Evolutionary conservation across 2,797 vertebrate species (phyloP), one percentile per base, ranked within the genome.

Genomic region (Enteromius radiatus): DNA sequence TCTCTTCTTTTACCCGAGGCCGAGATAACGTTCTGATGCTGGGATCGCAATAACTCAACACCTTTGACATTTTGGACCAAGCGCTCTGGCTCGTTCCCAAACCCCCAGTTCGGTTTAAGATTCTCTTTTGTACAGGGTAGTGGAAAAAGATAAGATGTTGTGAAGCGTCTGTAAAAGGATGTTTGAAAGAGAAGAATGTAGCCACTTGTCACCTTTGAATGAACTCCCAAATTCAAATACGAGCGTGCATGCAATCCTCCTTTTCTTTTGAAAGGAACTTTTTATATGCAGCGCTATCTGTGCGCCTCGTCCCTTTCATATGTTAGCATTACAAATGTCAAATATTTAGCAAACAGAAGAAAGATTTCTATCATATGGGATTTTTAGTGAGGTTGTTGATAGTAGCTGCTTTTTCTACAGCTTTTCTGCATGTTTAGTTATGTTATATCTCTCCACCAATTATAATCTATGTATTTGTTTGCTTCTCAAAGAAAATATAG

Each of bases 171-270:
- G 54, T 77, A 71, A 84, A 83, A 63, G 33, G 36, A 45, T 45
- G 77, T 59, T 41, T 75, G 84, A 74, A 80, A 64, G 63, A 64
- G 56, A 80, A 61, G 76, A 73, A 83, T 80, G 70, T 65, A 85
- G 86, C 83, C 69, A 80, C 80, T 90, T 77, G 80, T 90, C 84
- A 87, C 83, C 86, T 89, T 78, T 83, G 76, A 88, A 75, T 84
- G 73, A 89, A 83, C 84, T 78, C 47, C 47, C 79, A 84, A 80
- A 83, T 84, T 83, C 86, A 78, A 91, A 87, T 86, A 82, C 54
- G 70, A 85, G 85, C 81, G 45, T 78, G 31, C 78, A 82, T 59
- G 63, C 80, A 11, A 59, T 54, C 17, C 28, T 82, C 54, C 26
- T 70, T 9, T 65, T 56, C 26, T 19, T 80, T 26, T 47, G 41